phyloP scores from a whole-genome alignment of 1,140 invertebrate genomes.

The Pentalonia nigronervosa region DNA sequence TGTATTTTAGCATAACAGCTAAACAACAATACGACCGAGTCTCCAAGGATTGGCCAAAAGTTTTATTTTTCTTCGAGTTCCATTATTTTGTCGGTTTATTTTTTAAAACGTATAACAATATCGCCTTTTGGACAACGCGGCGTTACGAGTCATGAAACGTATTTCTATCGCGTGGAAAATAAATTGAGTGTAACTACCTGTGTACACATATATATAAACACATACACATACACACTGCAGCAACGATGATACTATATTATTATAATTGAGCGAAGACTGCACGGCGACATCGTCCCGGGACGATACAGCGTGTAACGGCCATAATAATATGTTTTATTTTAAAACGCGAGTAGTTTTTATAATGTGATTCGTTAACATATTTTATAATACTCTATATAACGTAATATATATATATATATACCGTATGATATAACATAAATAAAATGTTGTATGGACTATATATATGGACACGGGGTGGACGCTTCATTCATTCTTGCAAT shows the following conservation, averaged over 20 bases:
- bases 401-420: no score
- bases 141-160: slow-evolving; percentile 3
- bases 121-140: background rate
- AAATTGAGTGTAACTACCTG: slow-evolving; percentile 29
- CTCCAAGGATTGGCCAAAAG: background rate
- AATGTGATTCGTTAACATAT: background rate
- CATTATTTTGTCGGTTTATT: background rate
- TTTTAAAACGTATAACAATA: slow-evolving; percentile 10
- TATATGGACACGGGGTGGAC: background rate
- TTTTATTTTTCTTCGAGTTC: slow-evolving; percentile 6
- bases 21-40: background rate
- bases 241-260: background rate
- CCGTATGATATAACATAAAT: background rate
- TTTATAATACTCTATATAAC: background rate
- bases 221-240: background rate
- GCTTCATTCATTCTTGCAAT: background rate
- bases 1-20: background rate
- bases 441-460: background rate
- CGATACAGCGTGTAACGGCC: slow-evolving; percentile 6
- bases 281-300: background rate
- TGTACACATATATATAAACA: background rate
- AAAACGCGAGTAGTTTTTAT: background rate
- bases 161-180: slow-evolving; percentile 18
- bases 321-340: background rate
- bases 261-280: slow-evolving; percentile 9